Evolutionary conservation across 2,797 vertebrate species (phyloP).

Genomic region (Liasis olivaceus): DNA sequence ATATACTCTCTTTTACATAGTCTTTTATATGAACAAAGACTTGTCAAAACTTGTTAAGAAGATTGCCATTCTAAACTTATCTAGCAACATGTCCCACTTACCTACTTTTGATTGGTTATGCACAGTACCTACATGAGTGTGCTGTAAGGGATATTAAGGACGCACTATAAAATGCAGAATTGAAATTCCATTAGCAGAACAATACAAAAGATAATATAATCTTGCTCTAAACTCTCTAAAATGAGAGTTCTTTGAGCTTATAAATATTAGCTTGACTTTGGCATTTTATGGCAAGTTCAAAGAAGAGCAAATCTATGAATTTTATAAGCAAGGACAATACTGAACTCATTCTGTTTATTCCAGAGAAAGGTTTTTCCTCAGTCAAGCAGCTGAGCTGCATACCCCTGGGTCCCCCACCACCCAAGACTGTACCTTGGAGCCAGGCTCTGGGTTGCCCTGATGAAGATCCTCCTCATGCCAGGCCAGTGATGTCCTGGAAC

Average conservation of each 20-base stretch:
- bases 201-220: not conserved
- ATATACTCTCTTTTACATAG: not conserved
- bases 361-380: constrained; percentile 1
- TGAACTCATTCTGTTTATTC: not conserved
- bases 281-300: not conserved
- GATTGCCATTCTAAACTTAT: too few species aligned
- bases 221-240: not conserved
- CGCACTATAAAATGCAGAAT: not conserved
- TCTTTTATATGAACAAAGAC: not conserved
- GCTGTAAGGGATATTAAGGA: not conserved
- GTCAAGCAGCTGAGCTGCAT: not conserved
- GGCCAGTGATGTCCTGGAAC: constrained; percentile 72
- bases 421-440: constrained; percentile 75
- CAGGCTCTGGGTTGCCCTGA: constrained; percentile 72
- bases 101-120: not conserved
- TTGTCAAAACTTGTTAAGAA: not conserved
- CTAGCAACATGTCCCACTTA: not conserved
- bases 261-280: not conserved
- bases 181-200: not conserved
- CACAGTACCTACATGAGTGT: not conserved
- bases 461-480: constrained; percentile 80
- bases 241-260: not conserved
- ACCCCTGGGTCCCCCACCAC: not conserved
- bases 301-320: not conserved
- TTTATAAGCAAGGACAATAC: not conserved